Conservation (phyloP, 2,888 invertebrate species). For the Nemoura dubitans region DNA sequence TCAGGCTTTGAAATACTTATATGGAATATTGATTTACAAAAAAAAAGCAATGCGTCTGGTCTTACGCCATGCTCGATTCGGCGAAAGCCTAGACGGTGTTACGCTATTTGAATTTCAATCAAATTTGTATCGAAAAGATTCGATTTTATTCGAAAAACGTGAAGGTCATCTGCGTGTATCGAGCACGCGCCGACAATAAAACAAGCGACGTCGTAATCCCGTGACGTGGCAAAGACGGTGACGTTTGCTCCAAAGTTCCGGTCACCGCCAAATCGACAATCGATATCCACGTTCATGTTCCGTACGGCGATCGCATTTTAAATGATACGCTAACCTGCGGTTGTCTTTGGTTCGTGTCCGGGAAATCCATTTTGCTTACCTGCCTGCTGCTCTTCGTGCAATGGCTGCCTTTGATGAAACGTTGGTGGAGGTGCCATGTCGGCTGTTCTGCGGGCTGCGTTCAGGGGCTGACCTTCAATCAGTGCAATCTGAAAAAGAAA, state of each 20-base stretch:
- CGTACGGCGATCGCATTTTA: not conserved
- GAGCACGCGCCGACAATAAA: not conserved
- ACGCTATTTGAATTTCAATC: not conserved
- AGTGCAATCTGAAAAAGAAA: not conserved
- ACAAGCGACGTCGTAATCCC: not conserved
- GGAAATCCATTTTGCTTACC: too few species aligned
- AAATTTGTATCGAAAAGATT: not conserved
- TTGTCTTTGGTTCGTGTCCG: not conserved
- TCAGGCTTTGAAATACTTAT: conserved; percentile 2
- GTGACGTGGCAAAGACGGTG: not conserved
- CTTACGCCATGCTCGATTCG: not conserved
- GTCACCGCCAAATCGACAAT: not conserved
- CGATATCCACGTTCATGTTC: not conserved
- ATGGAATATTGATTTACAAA: not conserved
- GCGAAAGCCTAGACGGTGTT: not conserved
- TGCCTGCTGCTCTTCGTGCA: too few species aligned
- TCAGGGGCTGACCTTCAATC: not conserved
- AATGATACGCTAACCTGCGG: not conserved
- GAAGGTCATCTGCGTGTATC: not conserved
- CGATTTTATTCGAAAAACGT: not conserved
- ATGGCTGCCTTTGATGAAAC: too few species aligned
- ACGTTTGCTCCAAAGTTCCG: not conserved
- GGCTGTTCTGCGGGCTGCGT: not conserved
- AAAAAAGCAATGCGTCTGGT: not conserved
- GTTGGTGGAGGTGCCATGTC: not conserved